Base-by-base conservation (phyloP, 1,140 invertebrate genomes). In the Drosophila auraria region DNA sequence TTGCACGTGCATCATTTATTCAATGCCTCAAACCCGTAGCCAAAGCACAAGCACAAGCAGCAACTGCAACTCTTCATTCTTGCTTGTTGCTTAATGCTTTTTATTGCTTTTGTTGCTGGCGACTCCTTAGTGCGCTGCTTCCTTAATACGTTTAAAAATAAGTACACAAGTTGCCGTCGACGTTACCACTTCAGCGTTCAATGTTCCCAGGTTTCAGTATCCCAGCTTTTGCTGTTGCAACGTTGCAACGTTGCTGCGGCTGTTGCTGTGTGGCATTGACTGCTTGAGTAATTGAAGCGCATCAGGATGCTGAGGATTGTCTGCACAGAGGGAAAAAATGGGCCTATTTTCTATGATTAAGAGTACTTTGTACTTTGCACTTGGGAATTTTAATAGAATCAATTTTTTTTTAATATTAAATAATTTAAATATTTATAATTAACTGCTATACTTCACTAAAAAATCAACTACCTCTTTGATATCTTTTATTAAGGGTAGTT, bases 131-230 rank as follows among this genome's bases (percentile, higher is more conserved):
- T 50, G 38, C 14, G 68, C 40, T 54, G 80, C 71, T 89, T 87
- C 84, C 83, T 75, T 87, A 87, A 89, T 87, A 81, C 81, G 81
- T 89, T 87, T 84, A 83, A 89, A 89, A 89, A 89, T 81, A 87
- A 89, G 83, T 59, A 87, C 69, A 80, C 72, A 73, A 83, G 71
- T 78, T 68, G 70, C 45, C 23, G 60, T 25, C 63, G 42, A 17
- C 57, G 45, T 66, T 51, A 44, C 60, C 74, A 82, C 82, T 86
- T 79, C 49, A 87, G 59, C 82, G 83, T 87, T 66, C 79, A 87
- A 78, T 87, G 83, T 82, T 54, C 83, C 72, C 64, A n/a, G 63
- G 42, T 17, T 14, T 14, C 42, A 54, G 38, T 38, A 36, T 38
- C 9, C 4, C 30, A 33, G 14, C n/a, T 30, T 12, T 33, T 62